Evolutionary conservation across 2,113 vertebrate species (phyloP).

Genomic region (Ameiurus melas): DNA sequence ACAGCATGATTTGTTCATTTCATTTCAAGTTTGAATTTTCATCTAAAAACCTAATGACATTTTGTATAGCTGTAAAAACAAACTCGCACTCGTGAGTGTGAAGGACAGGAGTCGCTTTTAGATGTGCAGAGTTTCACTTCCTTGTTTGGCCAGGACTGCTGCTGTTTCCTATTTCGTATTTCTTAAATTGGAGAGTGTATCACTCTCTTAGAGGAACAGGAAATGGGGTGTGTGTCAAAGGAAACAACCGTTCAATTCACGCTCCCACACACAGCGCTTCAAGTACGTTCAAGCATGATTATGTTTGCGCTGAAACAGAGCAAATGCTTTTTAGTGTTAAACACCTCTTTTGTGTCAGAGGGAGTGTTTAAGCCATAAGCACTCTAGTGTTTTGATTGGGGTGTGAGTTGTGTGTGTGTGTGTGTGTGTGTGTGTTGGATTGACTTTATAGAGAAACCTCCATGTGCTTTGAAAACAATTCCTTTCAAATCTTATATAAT

Average conservation of each 20-base stretch:
- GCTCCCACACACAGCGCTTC: constrained; percentile 23
- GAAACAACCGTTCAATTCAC: constrained; percentile 41
- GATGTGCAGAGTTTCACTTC: constrained; percentile 42
- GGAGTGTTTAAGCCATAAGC: neutral
- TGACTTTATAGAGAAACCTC: neutral
- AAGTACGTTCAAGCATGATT: neutral
- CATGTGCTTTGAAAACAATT: neutral
- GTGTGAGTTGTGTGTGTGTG: constrained; percentile 4
- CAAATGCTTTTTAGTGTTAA: neutral
- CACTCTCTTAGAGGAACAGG: constrained; percentile 46
- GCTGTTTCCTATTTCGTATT: constrained; percentile 44
- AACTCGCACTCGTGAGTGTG: neutral
- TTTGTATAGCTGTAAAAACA: neutral
- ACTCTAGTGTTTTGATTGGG: neutral
- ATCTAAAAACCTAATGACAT: neutral
- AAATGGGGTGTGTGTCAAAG: constrained; percentile 45
- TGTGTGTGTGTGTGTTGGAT: neutral
- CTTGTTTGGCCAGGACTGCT: constrained; percentile 5
- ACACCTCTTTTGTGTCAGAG: neutral
- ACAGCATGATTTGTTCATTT: neutral
- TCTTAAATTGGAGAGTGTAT: constrained; percentile 43
- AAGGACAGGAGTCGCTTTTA: neutral
- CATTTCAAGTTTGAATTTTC: neutral
- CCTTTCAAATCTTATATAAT: neutral
- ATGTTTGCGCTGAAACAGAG: neutral